Base-by-base conservation (phyloP, 2,888 invertebrate species). In the Papilio elwesi region DNA sequence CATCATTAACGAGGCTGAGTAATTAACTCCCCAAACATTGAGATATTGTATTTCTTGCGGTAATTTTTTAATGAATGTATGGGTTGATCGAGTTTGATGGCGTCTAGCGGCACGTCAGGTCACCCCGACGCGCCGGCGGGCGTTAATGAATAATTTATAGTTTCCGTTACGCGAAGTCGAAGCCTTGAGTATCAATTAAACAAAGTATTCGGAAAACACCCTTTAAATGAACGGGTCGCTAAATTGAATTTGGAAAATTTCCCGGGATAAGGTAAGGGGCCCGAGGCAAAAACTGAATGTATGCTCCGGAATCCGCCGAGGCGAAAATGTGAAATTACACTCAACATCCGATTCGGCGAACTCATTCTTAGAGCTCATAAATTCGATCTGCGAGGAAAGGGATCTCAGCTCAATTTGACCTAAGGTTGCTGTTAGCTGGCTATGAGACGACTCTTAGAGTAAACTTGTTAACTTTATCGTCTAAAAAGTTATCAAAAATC, bases 231-330 rank as follows among this genome's bases (percentile, higher is more conserved):
- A 87, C 86, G 85, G 88, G 83, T 87, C 86, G 83, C 81, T 85
- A 83, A 88, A 89, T 90, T 87, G 86, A 87, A 90, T 90, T 89
- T 80, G 84, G 86, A 82, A 88, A 90, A 91, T 91, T 88, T 90
- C 87, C 87, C 86, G 83, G 84, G 85, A 88, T 89, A 86, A 85
- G 85, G 86, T 82, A 79, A 77, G 79, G 81, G 76, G 80, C 76
- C 81, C 78, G 79, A 80, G 85, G 85, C 91, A 91, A 92, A 92
- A 92, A 88, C 90, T 90, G 84, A 90, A 90, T 89, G 87, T 84
- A 87, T 88, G 83, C 82, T 82, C 81, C 82, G 80, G 82, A 84
- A 84, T 81, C 83, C 85, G 87, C 85, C 83, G 82, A 87, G 84
- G 89, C 83, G 88, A 90, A 88, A 89, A 89, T 87, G 88, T 86